A percentile compares a stretch with the other conserved stretches of the same genome.
Conservation (phyloP, 2,797 vertebrate genomes). For the Tadarida brasiliensis region DNA sequence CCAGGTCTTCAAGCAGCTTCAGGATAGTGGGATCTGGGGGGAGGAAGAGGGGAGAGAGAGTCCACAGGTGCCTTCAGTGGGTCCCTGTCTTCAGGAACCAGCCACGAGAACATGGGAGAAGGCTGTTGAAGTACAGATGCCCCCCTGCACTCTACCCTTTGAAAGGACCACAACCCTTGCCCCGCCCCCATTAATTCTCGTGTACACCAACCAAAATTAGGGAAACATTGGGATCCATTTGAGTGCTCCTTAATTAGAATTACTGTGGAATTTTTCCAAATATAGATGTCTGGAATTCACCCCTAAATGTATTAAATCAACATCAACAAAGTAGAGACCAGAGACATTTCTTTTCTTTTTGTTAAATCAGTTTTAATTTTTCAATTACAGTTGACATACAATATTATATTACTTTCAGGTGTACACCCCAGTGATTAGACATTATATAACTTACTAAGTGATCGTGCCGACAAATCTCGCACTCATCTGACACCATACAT, state of each 20-base stretch:
- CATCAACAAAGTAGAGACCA: neutral
- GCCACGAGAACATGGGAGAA: neutral
- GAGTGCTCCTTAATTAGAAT: neutral
- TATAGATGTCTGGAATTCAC: neutral
- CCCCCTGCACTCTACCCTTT: neutral
- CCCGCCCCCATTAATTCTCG: neutral
- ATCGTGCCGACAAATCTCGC: neutral
- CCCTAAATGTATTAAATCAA: neutral
- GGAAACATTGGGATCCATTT: neutral
- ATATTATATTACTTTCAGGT: neutral
- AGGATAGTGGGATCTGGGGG: neutral
- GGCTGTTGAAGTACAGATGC: neutral
- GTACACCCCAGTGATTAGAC: neutral
- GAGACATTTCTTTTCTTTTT: neutral
- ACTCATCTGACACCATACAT: neutral
- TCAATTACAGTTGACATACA: neutral
- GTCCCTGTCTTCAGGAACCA: neutral
- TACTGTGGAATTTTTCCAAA: neutral
- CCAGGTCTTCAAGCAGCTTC: neutral
- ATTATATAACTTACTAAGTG: neutral
- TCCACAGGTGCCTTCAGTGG: fast-evolving
- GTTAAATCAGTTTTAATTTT: neutral
- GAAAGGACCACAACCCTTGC: neutral
- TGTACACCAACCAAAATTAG: neutral
- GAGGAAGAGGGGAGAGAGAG: too few species aligned